Conservation (phyloP, 2,113 vertebrate species). For the Colinus virginianus region DNA sequence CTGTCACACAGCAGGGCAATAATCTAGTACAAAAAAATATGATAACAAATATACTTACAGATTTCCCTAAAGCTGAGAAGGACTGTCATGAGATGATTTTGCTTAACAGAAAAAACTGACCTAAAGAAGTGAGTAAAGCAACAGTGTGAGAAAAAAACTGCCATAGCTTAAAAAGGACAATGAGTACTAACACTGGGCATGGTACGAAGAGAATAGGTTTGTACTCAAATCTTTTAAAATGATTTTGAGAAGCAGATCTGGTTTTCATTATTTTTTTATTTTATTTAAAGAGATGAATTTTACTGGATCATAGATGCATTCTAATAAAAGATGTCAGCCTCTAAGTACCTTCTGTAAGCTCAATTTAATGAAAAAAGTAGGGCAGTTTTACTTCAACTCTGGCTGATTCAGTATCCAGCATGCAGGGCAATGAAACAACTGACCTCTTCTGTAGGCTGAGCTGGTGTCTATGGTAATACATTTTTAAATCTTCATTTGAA, state of each 20-base stretch:
- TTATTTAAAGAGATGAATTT: background rate
- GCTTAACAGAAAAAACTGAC: background rate
- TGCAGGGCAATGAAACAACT: background rate
- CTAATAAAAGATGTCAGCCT: background rate
- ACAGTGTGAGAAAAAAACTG: background rate
- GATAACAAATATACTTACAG: constrained; percentile 33
- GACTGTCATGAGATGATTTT: constrained; percentile 1
- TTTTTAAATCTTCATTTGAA: background rate
- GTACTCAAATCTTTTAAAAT: background rate
- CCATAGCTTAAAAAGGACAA: background rate
- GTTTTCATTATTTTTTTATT: background rate
- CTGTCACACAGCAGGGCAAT: constrained; percentile 53
- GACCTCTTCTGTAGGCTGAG: background rate
- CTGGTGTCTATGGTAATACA: background rate
- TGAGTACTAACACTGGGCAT: background rate
- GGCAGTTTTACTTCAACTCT: background rate
- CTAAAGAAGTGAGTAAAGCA: background rate
- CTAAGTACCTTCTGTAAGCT: background rate
- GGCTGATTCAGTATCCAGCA: background rate
- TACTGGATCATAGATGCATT: background rate
- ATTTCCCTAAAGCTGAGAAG: constrained; percentile 9
- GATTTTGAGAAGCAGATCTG: background rate
- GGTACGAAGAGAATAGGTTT: fast-evolving
- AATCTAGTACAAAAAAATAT: constrained; percentile 50
- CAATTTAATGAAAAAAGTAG: background rate